Conservation (phyloP, 1,140 invertebrate genomes). For the Penaeus chinensis region DNA sequence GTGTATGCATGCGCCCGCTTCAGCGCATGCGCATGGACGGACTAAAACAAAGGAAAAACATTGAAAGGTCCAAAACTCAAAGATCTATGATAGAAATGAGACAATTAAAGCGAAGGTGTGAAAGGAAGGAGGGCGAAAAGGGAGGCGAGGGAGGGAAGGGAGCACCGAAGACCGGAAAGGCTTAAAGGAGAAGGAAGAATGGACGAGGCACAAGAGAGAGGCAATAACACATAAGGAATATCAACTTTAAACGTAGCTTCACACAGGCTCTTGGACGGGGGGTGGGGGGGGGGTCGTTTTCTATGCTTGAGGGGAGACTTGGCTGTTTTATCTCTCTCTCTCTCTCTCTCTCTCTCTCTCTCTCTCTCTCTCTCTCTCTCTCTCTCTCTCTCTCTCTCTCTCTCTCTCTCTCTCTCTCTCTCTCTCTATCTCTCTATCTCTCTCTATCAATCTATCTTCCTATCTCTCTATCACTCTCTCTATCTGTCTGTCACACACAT, state of each 20-base stretch:
- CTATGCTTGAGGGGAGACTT: no score
- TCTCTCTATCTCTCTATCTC: not conserved
- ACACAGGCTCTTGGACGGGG: no score
- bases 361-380: slow-evolving; percentile 22
- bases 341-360: slow-evolving; percentile 22
- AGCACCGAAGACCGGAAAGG: not conserved
- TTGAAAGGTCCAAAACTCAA: no score
- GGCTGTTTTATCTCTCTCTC: not conserved
- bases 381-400: slow-evolving; percentile 14
- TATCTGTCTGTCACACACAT: no score
- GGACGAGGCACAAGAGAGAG: not conserved
- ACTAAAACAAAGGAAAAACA: no score
- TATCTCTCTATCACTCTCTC: no score
- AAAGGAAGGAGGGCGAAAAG: not conserved
- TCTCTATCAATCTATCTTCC: no score
- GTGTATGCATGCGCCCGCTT: no score
- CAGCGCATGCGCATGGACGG: no score
- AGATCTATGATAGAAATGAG: no score
- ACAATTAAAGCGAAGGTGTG: not conserved
- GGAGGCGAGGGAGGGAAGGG: not conserved
- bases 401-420: not conserved
- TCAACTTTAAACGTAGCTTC: not conserved
- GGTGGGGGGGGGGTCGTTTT: no score
- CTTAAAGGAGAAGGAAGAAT: not conserved
- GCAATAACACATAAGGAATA: not conserved